Evolutionary conservation across 1,140 invertebrate species (phyloP).

Genomic region (Brachionus plicatilis): DNA sequence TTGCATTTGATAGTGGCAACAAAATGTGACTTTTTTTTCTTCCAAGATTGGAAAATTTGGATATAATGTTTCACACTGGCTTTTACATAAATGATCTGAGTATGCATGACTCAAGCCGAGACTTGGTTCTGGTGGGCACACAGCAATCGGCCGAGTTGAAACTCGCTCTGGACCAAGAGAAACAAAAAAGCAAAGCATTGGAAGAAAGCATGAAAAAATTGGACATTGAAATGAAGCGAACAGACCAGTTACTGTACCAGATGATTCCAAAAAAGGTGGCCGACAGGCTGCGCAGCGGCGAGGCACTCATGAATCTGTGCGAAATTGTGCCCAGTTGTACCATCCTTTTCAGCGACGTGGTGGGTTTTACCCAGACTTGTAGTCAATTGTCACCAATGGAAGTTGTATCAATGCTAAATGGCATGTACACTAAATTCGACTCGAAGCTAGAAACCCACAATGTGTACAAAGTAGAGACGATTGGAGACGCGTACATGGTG

Average conservation of each 20-base stretch:
- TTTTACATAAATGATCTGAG: constrained; percentile 94
- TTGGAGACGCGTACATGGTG: constrained; percentile 94
- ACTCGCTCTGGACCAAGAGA: constrained; percentile 84
- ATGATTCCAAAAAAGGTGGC: constrained; percentile 94
- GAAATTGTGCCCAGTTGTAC: constrained; percentile 92
- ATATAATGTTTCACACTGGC: constrained; percentile 77
- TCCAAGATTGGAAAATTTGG: constrained; percentile 74
- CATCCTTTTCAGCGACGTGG: constrained; percentile 91
- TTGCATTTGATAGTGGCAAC: background rate
- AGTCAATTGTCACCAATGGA: constrained; percentile 86
- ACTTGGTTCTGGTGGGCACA: constrained; percentile 88
- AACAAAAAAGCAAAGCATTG: constrained; percentile 88
- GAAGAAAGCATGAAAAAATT: constrained; percentile 92
- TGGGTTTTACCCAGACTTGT: constrained; percentile 92
- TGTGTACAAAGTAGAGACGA: constrained; percentile 95
- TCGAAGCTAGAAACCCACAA: constrained; percentile 80
- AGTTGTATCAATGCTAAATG: constrained; percentile 91
- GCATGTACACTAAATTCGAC: constrained; percentile 56
- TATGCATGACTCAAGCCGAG: constrained; percentile 95
- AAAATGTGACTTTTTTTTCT: background rate
- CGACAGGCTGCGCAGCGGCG: constrained; percentile 77
- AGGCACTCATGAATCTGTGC: constrained; percentile 87
- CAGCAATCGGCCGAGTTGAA: constrained; percentile 94
- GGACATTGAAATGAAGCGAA: constrained; percentile 88
- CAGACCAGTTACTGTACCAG: constrained; percentile 89